phyloP scores from a whole-genome alignment of 1,140 invertebrate species.

The Diorhabda carinulata region DNA sequence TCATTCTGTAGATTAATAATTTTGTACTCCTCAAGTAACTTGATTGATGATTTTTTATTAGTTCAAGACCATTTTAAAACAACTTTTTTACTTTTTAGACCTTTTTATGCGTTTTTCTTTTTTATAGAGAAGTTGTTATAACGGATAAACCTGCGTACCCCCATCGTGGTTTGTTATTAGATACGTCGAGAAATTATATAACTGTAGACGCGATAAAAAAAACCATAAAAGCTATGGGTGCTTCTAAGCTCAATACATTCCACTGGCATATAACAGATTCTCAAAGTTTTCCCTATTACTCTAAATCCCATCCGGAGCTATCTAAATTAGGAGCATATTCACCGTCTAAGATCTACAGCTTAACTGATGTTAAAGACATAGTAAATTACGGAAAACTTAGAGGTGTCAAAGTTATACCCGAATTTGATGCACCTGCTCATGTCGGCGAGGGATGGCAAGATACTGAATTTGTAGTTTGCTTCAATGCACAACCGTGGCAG shows the following conservation, averaged over 20 bases:
- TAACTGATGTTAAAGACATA: conserved; percentile 54
- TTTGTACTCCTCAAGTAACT: too few species aligned
- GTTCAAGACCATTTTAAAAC: too few species aligned
- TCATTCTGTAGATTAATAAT: too few species aligned
- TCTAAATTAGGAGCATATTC: conserved; percentile 70
- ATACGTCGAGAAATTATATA: conserved; percentile 74
- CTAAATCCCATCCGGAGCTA: conserved; percentile 63
- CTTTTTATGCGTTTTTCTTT: not conserved
- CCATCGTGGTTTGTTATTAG: conserved; percentile 72
- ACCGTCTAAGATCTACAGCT: conserved; percentile 58
- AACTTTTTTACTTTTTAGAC: not conserved
- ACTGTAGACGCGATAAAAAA: conserved; percentile 60
- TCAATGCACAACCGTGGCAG: conserved; percentile 72
- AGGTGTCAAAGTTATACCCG: conserved; percentile 74
- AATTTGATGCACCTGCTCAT: conserved; percentile 85
- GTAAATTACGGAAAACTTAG: conserved; percentile 63
- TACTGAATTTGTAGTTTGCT: conserved; percentile 61
- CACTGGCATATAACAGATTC: conserved; percentile 90
- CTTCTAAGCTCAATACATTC: conserved; percentile 78
- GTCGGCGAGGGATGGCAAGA: conserved; percentile 84
- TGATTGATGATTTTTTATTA: too few species aligned
- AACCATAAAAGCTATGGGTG: conserved; percentile 75
- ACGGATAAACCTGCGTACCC: conserved; percentile 67
- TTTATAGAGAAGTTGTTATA: conserved; percentile 54
- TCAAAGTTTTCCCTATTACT: conserved; percentile 78